Evolutionary conservation across 2,113 vertebrate species (phyloP).

Genomic region (Petromus typicus): DNA sequence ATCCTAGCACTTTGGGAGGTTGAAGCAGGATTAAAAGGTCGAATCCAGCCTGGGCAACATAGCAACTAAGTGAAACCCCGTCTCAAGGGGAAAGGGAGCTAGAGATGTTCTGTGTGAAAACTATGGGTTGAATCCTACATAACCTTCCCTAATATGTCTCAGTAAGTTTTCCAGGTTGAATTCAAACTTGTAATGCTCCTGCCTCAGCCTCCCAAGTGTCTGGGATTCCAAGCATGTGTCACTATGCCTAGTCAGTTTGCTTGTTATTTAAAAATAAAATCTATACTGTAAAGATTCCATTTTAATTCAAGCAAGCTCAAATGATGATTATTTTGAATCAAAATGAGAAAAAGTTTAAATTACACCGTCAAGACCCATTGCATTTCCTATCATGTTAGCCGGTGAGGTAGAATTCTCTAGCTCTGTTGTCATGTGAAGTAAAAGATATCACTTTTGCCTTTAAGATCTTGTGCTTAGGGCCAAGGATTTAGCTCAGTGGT

Average conservation of each 20-base stretch:
- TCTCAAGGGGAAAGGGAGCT: not conserved
- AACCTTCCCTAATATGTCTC: not conserved
- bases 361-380: not conserved
- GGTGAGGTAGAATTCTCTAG: not conserved
- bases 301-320: not conserved
- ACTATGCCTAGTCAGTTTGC: not conserved
- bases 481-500: too few relatives aligned
- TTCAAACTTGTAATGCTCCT: not conserved
- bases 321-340: not conserved
- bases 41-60: not conserved
- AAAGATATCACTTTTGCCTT: not conserved
- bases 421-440: not conserved
- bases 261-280: not conserved
- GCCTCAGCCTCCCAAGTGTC: not conserved
- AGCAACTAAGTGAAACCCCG: not conserved
- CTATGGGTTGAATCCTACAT: not conserved
- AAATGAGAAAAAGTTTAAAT: not conserved
- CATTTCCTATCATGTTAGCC: accelerated
- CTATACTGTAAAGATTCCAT: not conserved
- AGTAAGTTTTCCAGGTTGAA: not conserved
- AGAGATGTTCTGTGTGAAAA: not conserved
- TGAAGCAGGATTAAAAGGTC: not conserved
- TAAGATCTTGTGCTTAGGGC: too few relatives aligned
- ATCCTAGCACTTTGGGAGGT: not conserved
- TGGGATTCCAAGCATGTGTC: not conserved